Evolutionary conservation across 2,113 vertebrate genomes (phyloP).

Genomic region (Vombatus ursinus): DNA sequence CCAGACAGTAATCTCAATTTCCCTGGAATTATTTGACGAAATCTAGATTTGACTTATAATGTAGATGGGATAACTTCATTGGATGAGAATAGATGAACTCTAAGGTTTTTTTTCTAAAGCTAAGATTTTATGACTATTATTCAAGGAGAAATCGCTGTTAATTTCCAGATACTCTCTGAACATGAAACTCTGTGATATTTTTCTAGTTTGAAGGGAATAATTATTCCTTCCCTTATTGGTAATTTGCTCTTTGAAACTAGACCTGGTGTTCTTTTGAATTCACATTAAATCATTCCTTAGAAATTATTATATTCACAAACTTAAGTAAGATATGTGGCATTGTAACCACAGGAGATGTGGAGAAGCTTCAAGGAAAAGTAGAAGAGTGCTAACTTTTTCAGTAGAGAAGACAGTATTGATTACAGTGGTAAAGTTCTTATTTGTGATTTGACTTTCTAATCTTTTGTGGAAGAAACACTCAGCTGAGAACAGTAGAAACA

Average conservation of each 20-base stretch:
- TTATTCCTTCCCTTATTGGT: neutral
- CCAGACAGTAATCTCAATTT: neutral
- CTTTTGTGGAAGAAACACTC: neutral
- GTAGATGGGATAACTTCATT: neutral
- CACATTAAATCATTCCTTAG: neutral
- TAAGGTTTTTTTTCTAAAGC: neutral
- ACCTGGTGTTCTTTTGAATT: neutral
- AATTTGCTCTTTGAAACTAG: neutral
- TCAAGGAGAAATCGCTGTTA: neutral
- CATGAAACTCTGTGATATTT: neutral
- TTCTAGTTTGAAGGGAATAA: neutral
- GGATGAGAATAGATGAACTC: neutral
- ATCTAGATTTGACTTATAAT: neutral
- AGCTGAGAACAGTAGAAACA: neutral
- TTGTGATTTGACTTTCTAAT: neutral
- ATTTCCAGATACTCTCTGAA: neutral
- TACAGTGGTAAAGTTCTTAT: neutral
- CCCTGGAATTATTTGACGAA: constrained; percentile 1
- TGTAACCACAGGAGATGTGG: neutral
- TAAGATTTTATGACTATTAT: neutral
- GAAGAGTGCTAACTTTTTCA: neutral
- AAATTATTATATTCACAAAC: neutral
- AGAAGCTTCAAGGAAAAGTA: neutral
- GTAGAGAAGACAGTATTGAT: neutral
- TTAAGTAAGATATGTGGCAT: neutral